Evolutionary conservation across 2,888 invertebrate genomes (phyloP).

Genomic region (Xestobium rufovillosum): DNA sequence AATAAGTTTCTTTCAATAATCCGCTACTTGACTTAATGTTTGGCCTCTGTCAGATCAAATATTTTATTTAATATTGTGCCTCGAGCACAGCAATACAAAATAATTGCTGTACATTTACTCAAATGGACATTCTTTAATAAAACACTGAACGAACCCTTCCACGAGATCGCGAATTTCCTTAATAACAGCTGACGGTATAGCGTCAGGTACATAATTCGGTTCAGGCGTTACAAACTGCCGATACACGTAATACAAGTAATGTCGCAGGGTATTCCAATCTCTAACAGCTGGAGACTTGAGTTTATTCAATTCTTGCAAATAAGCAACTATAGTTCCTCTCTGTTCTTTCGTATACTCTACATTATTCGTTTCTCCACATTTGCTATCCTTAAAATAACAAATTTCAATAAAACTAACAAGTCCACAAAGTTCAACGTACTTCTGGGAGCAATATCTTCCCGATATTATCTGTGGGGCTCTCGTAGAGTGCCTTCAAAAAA

Average conservation of each 20-base stretch:
- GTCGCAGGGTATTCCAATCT: constrained; percentile 36
- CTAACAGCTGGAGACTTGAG: constrained; percentile 28
- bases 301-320: constrained; percentile 29
- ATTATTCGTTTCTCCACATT: constrained; percentile 5
- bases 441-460: constrained; percentile 27
- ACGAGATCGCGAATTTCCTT: constrained; percentile 34
- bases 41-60: too few species aligned
- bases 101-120: too few species aligned
- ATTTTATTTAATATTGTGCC: too few species aligned
- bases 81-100: too few species aligned
- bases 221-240: constrained; percentile 34
- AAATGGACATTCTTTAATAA: too few species aligned
- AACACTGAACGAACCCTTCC: constrained; percentile 27
- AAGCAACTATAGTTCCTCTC: constrained; percentile 28
- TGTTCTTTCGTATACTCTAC: constrained; percentile 14
- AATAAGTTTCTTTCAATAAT: too few species aligned
- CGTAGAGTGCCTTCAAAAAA: constrained; percentile 31
- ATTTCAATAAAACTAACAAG: constrained; percentile 8
- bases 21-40: too few species aligned
- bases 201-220: constrained; percentile 32
- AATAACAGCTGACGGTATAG: constrained; percentile 30
- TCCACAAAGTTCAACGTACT: too few species aligned
- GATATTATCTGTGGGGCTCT: constrained; percentile 29
- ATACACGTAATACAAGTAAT: constrained; percentile 37
- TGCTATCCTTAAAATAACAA: constrained; percentile 4